Base-by-base conservation (phyloP, 1,140 invertebrate genomes). In the Oncopodura yosiiana region DNA sequence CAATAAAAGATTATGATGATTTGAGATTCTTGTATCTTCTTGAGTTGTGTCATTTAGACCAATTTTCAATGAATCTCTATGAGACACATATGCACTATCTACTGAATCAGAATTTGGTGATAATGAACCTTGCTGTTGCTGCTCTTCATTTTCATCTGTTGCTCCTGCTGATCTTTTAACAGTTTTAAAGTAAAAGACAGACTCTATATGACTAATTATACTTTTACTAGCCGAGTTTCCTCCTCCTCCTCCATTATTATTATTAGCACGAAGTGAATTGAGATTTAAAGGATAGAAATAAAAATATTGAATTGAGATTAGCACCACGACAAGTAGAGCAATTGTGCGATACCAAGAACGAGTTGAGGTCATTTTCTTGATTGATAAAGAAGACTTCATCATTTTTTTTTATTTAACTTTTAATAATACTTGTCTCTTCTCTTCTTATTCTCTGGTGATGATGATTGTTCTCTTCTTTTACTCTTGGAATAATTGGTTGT, bases 251-350 rank as follows among this genome's bases (percentile, higher is more conserved):
- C 30, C n/a, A 9, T 34, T n/a, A 34, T 8, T 34, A 8, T 9
- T 8, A 8, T 29, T 39, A 49, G 27, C 43, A 37, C 14, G 49
- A 34, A 16, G 23, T 46, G 12, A 36, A 18, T 32, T 29, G 21
- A 41, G 49, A 44, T 48, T 56, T 14, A 53, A 16, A 19, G 57
- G 57, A 42, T 60, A 50, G 29, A 60, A 53, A 27, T 56, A 56
- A 41, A 61, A 61, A 19, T 61, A 61, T 36, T 61, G 58, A 37
- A 61, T 38, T 16, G 49, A 45, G 41, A 61, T 37, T n/a, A 61
- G 23, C 32, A 61, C 26, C 5, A 61, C 30, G 14, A 61, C 43
- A 18, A 61, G 27, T 24, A 38, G 32, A 14, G 49, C 49, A 3
- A 56, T 44, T 5, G 23, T 23, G 24, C 43, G 41, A 50, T 56